Evolutionary conservation across 64 coral and sea anemone species (phyloP), one percentile per base, ranked within the genome.

Genomic region (Actinia tenebrosa): DNA sequence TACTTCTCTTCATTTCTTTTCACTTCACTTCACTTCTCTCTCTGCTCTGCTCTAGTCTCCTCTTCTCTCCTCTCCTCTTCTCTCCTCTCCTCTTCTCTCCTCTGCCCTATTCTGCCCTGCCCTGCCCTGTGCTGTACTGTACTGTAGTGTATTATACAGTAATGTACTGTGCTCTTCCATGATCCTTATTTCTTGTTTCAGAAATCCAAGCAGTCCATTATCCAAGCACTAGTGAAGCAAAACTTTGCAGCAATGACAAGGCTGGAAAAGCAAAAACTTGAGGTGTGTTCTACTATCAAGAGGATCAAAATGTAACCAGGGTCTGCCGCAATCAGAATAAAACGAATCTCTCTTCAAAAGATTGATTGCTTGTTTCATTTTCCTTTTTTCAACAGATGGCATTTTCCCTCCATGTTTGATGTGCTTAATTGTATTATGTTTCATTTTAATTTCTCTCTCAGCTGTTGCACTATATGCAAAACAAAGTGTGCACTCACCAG

Each of bases 181-280:
- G 3, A 30, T 75, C 25, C 23, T 42, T 16, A 30, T 75, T 3
- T 75, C 26, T 27, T 75, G 13, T 90, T 84, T 56, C 63, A 99
- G 97, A 90, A 99, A 99, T 86, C 88, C 20, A 95, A 95, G 44
- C 93, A 99, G 86, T 79, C 89, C 50, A 64, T 99, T 10, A 99
- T 99, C 53, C 97, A 95, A 88, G 91, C 88, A 37, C 83, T 99
- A 64, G 93, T 99, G 25, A 99, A 99, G 77, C 97, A 99, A 60
- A 99, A 99, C 62, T 99, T 92, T 59, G 86, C 75, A 26, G 88
- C 94, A 77, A 92, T 60, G 84, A 59, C 72, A 59, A 89, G 84
- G 59, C 82, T 95, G 37, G 90, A 95, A 50, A 89, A 93, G 54
- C 97, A 92, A 16, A 94, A 92, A 56, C 83, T 77, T 71, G 97